phyloP scores from a whole-genome alignment of 2,888 invertebrate species.

The Polietes domitor region DNA sequence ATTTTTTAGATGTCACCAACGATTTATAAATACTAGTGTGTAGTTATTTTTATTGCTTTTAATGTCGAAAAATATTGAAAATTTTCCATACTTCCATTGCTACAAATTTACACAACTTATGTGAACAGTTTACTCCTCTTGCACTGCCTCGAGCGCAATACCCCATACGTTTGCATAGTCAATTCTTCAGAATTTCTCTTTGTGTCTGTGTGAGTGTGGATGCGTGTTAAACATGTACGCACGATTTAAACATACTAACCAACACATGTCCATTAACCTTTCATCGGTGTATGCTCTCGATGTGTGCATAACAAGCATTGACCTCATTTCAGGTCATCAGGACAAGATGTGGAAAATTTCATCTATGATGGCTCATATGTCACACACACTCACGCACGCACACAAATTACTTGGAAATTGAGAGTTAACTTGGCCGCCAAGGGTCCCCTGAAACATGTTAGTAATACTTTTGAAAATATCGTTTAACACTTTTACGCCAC shows the following conservation, averaged over 20 bases:
- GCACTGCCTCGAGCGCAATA: too few species aligned
- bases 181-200: too few species aligned
- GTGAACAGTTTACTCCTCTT: too few species aligned
- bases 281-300: not conserved
- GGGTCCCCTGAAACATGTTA: not conserved
- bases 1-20: too few species aligned
- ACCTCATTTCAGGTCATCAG: conserved; percentile 25
- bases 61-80: too few species aligned
- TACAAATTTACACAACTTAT: too few species aligned
- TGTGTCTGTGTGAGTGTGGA: too few species aligned
- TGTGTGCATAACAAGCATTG: not conserved
- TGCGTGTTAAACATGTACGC: not conserved
- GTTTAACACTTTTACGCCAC: conserved; percentile 26
- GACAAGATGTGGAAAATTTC: not conserved
- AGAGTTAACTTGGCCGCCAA: not conserved
- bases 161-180: too few species aligned
- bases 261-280: not conserved
- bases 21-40: too few species aligned
- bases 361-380: too few species aligned
- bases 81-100: too few species aligned
- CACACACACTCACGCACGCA: not conserved
- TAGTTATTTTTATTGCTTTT: too few species aligned
- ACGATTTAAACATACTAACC: not conserved
- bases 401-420: not conserved
- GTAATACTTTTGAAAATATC: conserved; percentile 5